phyloP scores from a whole-genome alignment of 2,113 vertebrate species.

The Gallinago media region DNA sequence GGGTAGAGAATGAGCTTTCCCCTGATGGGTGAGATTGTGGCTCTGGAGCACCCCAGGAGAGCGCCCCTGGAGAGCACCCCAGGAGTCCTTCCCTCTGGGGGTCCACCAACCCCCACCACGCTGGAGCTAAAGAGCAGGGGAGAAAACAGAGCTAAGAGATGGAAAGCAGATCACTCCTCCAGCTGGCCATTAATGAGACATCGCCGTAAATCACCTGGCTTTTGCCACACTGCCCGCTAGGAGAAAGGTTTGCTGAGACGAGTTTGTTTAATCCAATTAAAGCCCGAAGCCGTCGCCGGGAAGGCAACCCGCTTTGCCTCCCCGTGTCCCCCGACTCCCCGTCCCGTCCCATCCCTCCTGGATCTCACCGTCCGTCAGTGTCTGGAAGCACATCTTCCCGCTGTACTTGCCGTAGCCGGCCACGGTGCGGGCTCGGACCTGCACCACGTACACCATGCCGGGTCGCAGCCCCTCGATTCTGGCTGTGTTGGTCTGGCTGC shows the following conservation, averaged over 20 bases:
- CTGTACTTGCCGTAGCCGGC: slow-evolving; percentile 98
- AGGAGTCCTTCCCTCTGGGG: background rate
- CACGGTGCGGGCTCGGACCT: slow-evolving; percentile 95
- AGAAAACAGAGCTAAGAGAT: background rate
- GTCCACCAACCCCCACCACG: rapidly evolving
- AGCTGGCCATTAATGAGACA: background rate
- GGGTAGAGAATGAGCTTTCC: background rate
- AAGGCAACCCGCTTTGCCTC: background rate
- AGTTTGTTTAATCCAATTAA: background rate
- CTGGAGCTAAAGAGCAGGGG: background rate
- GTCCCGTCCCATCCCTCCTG: background rate
- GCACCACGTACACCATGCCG: slow-evolving; percentile 94
- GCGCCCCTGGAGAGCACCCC: background rate
- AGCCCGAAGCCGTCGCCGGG: background rate
- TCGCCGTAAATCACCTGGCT: background rate
- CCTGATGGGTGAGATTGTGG: background rate
- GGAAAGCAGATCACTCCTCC: background rate
- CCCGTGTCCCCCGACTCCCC: too few species aligned
- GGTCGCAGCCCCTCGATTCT: slow-evolving; percentile 90
- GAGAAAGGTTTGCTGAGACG: background rate
- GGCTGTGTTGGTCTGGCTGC: slow-evolving; percentile 94
- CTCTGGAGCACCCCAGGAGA: background rate
- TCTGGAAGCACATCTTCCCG: slow-evolving; percentile 99
- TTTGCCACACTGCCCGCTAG: background rate
- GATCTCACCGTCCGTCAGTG: slow-evolving; percentile 93